Evolutionary conservation across 2,797 vertebrate species (phyloP), one percentile per base, ranked within the genome.

Genomic region (Rhynchotus rufescens): DNA sequence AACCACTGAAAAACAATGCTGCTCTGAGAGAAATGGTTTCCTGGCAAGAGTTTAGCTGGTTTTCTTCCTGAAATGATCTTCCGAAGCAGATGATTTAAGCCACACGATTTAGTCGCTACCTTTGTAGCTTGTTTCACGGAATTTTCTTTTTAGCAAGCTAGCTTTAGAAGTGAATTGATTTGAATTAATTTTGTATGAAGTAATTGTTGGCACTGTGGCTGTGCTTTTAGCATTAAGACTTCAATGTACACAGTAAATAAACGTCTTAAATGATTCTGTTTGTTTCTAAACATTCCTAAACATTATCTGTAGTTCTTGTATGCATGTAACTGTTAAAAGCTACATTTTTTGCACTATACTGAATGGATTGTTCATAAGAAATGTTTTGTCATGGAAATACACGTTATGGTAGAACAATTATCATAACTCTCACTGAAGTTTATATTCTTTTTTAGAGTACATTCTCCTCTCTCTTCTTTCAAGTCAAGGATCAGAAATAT

Each of bases 1-100:
- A 72, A 92, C 80, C 89, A 85, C 85, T 78, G 83, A 93, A 88
- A 85, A 92, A 89, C 78, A 93, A 26, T 34, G 42, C 77, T 92
- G 51, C 62, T 5, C 12, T 78, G 87, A 92, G 76, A 81, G 71
- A 89, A 78, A 88, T 88, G 51, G 86, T 89, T 95, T 96, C 88
- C 92, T 93, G 93, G 66, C 69, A 71, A 94, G 66, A 91, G 86
- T 75, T 80, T 60, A 12, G 40, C 25, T 88, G 52, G 42, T 84
- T 91, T 94, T 90, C 61, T 69, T 83, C 84, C 57, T 60, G 42
- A 60, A 84, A 2, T 9, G 51, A n/a, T 34, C 30, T 78, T 78
- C 78, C 90, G 61, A 86, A 79, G 40, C 71, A 78, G 30, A 80
- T 47, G 32, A 9, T 60, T 92, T 87, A 36, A 6, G 44, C 15